A percentile compares a stretch with the other conserved stretches of the same genome.
Conservation (phyloP, 2,888 invertebrate species). For the Pemphredon lugubris region DNA sequence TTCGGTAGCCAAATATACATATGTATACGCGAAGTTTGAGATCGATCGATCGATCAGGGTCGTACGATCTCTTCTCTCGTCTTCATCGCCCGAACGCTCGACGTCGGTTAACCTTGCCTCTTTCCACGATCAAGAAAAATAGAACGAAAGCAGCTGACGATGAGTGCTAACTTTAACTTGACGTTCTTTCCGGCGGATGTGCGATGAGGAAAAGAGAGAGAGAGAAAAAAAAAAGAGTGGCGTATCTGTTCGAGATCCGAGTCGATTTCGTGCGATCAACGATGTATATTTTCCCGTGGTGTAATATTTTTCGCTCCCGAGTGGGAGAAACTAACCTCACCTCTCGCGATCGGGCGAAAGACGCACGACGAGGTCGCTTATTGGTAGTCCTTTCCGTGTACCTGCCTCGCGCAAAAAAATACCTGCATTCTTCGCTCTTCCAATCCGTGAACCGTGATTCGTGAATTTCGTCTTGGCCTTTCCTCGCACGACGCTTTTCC, state of each 20-base stretch:
- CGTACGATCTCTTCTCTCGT: slow-evolving; percentile 39
- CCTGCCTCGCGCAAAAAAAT: slow-evolving; percentile 35
- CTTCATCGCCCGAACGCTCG: slow-evolving; percentile 11
- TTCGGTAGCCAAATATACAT: too few species aligned
- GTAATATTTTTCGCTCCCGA: slow-evolving; percentile 42
- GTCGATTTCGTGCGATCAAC: too few species aligned
- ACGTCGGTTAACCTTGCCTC: slow-evolving; percentile 21
- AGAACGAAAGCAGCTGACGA: slow-evolving; percentile 8
- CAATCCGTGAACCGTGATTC: background rate
- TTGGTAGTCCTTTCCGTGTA: slow-evolving; percentile 49
- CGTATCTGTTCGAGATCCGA: too few species aligned
- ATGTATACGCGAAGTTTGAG: too few species aligned
- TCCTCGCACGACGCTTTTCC: too few species aligned
- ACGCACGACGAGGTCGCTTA: slow-evolving; percentile 45
- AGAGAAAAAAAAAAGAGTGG: too few species aligned
- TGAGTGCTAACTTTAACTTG: background rate
- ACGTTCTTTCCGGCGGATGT: background rate
- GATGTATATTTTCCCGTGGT: slow-evolving; percentile 7
- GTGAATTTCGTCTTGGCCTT: slow-evolving; percentile 6
- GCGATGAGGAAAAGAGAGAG: too few species aligned
- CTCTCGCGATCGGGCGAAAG: slow-evolving; percentile 45
- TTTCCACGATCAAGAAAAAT: background rate
- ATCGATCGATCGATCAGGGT: too few species aligned
- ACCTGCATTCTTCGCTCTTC: slow-evolving; percentile 16
- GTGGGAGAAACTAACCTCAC: slow-evolving; percentile 49